Base-by-base conservation (phyloP, 53 echinoderm and acorn worm genomes). In the Astropecten irregularis region DNA sequence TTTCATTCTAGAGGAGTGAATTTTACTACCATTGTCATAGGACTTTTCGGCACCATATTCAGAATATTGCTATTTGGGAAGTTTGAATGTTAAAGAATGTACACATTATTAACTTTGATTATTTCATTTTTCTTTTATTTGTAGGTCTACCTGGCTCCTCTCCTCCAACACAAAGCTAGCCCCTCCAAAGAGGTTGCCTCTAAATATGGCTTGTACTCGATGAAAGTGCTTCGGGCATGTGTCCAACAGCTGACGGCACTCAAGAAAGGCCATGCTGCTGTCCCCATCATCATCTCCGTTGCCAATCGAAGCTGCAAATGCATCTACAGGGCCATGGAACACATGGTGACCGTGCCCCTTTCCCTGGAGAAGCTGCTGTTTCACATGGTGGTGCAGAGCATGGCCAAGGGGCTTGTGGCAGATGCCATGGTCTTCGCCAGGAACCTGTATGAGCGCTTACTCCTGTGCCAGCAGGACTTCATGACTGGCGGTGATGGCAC, bases 311-410 rank as follows among this genome's bases (percentile, higher is more conserved):
- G 90, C 67, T 96, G 89, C 40, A 53, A 90, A 32, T 91, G 94
- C 52, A 65, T 96, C 47, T 26, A 55, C 56, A 76, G 61, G 63
- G 86, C 88, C 23, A 77, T 63, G 86, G 63, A 76, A 30, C 87
- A 84, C 32, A 92, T 84, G 22, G 61, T 71, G 64, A 88, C 83
- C 10, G 77, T 77, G 3, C 87, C 89, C 0, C 81, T 96, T 30
- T 89, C 96, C 0, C 48, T 96, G 87, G 96, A 96, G 56, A 96
- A 96, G 65, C 86, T 96, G 0, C 85, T 96, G 32, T 96, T 91
- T 59, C 96, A 96, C 77, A 93, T 92, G 59, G 68, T 92, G 81
- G 64, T 85, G 0, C 91, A 93, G 70, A 82, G 89, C 34, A 83
- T 90, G 61, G 94, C 87, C 50, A 83, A 84, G 50, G 71, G 86